phyloP scores from a whole-genome alignment of 2,888 invertebrate genomes.

The Colostygia pectinataria region DNA sequence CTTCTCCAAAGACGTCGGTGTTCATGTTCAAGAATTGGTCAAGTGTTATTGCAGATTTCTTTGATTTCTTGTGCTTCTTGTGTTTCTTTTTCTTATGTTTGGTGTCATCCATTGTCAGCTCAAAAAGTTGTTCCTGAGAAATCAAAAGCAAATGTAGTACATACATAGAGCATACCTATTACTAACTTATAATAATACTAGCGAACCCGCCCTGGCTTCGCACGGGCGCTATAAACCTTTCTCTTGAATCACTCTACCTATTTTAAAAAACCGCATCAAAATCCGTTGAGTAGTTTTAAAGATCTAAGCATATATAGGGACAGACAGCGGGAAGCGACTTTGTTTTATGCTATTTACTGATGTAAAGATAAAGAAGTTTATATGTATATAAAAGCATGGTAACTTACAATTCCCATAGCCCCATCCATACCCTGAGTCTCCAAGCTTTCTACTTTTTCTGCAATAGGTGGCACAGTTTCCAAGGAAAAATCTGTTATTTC shows the following conservation, averaged over 20 bases:
- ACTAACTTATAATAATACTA: too few relatives aligned
- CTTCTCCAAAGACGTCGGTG: constrained; percentile 76
- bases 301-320: too few relatives aligned
- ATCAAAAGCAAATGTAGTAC: constrained; percentile 23
- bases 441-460: constrained; percentile 63
- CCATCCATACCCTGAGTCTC: constrained; percentile 38
- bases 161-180: too few relatives aligned
- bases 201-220: too few relatives aligned
- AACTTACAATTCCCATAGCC: constrained; percentile 59
- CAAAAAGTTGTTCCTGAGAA: constrained; percentile 69
- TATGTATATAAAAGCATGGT: too few relatives aligned
- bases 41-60: constrained; percentile 72
- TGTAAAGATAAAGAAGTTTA: too few relatives aligned
- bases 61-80: constrained; percentile 75
- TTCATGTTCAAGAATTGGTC: constrained; percentile 79
- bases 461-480: constrained; percentile 70
- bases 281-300: too few relatives aligned
- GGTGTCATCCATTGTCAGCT: constrained; percentile 61
- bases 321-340: too few relatives aligned
- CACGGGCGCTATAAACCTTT: too few relatives aligned
- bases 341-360: too few relatives aligned
- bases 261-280: too few relatives aligned
- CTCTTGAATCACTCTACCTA: too few relatives aligned
- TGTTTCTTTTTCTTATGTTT: constrained; percentile 63
- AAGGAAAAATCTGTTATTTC: constrained; percentile 66